Evolutionary conservation across 2,797 vertebrate species (phyloP).

Genomic region (Neostethus bicornis): DNA sequence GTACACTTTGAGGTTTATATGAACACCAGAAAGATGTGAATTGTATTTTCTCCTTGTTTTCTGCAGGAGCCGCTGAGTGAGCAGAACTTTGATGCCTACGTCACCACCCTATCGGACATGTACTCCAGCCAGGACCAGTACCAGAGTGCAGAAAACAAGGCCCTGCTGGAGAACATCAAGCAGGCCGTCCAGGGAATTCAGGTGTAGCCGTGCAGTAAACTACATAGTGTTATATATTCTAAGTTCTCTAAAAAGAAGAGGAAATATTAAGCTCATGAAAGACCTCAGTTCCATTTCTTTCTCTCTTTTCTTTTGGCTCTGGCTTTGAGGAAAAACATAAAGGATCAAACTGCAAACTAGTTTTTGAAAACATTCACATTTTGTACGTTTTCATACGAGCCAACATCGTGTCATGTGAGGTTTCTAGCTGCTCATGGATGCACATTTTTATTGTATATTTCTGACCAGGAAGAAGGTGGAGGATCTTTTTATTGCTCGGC

Average conservation of each 20-base stretch:
- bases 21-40: too few species aligned
- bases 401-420: conserved; percentile 96
- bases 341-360: conserved; percentile 88
- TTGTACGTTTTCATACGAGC: conserved; percentile 99
- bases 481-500: conserved; percentile 92
- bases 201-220: conserved; percentile 94
- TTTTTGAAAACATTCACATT: conserved; percentile 98
- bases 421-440: conserved; percentile 96
- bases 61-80: conserved; percentile 96
- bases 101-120: conserved; percentile 98
- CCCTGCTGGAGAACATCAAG: conserved; percentile 98
- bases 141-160: conserved; percentile 99
- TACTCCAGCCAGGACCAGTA: conserved; percentile 98
- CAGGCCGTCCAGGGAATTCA: conserved; percentile 99
- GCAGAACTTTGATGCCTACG: conserved; percentile 99
- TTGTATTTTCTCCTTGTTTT: conserved; percentile 7
- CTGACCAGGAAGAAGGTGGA: conserved; percentile 91
- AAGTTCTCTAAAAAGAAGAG: conserved; percentile 83
- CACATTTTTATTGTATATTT: conserved; percentile 98
- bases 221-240: conserved; percentile 92
- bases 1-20: too few species aligned
- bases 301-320: conserved; percentile 84
- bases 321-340: conserved; percentile 86
- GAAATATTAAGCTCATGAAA: conserved; percentile 86
- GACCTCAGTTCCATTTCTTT: conserved; percentile 80